These are phyloP conservation scores for Eidolon helvum DNA, from an alignment of 2,113 vertebrate species.

Conservation along the genomic window DNA sequence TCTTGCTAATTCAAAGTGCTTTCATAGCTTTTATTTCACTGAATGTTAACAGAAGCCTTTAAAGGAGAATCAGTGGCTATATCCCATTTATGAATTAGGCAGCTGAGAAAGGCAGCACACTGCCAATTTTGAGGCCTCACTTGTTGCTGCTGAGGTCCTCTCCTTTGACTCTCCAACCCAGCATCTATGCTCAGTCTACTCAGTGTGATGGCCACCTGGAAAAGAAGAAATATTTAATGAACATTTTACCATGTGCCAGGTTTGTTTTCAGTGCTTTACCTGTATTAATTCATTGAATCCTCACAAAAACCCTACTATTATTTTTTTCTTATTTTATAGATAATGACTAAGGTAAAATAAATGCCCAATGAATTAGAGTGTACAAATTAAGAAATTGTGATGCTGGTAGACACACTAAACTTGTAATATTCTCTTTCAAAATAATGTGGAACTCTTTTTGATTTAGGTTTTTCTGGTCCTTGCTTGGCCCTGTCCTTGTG, in stretches of 20 bases:
- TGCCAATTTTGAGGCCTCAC: accelerated
- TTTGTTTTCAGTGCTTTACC: neutral
- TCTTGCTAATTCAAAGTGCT: neutral
- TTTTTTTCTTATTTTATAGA: slow-evolving; percentile 16
- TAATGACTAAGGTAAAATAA: neutral
- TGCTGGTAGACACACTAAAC: neutral
- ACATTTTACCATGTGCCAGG: neutral
- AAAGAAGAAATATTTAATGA: neutral
- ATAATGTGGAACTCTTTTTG: neutral
- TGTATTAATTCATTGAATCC: neutral
- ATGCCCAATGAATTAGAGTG: neutral
- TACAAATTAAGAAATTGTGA: neutral
- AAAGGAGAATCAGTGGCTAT: neutral
- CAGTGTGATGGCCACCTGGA: neutral
- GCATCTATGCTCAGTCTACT: no score
- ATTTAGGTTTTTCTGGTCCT: neutral
- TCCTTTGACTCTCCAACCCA: no score
- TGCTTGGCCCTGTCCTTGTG: neutral
- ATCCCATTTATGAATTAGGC: neutral
- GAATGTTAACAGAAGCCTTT: neutral
- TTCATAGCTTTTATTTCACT: neutral
- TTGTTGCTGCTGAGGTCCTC: neutral
- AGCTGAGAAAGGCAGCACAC: neutral
- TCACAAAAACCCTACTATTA: neutral
- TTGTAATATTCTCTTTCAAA: neutral